Evolutionary conservation across 2,888 invertebrate genomes (phyloP).

Genomic region (Taphrorychus bicolor): DNA sequence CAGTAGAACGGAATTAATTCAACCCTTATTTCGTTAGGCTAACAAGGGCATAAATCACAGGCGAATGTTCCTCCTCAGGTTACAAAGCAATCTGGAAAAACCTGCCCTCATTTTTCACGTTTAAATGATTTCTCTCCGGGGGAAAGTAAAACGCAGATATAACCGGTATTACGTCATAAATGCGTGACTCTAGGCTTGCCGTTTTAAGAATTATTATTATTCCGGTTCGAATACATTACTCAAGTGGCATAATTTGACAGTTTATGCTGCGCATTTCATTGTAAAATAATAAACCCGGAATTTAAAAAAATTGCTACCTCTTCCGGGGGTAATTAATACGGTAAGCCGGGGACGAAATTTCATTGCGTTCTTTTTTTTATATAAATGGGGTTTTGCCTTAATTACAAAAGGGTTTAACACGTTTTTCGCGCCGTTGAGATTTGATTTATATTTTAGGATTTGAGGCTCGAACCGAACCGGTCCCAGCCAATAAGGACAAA

Average conservation of each 20-base stretch:
- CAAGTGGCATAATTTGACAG: background rate
- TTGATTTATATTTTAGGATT: background rate
- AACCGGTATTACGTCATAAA: conserved; percentile 7
- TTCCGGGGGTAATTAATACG: background rate
- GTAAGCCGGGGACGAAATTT: background rate
- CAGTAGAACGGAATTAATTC: conserved; percentile 8
- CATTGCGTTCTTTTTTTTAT: background rate
- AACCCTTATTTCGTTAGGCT: conserved; percentile 16
- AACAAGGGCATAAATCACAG: conserved; percentile 19
- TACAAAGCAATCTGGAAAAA: conserved; percentile 18
- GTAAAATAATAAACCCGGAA: background rate
- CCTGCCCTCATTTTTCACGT: conserved; percentile 16
- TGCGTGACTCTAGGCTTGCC: conserved; percentile 5
- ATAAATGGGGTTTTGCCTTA: background rate
- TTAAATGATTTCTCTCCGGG: conserved; percentile 13
- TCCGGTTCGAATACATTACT: background rate
- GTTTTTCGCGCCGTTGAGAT: background rate
- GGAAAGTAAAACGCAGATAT: conserved; percentile 22
- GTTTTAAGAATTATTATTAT: background rate
- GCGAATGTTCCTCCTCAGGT: conserved; percentile 2
- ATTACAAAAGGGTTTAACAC: background rate
- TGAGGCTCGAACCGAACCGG: background rate
- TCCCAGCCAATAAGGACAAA: background rate
- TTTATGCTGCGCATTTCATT: background rate
- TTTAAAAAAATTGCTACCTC: background rate